Evolutionary conservation across 2,797 vertebrate species (phyloP).

Genomic region (Gymnodraco acuticeps): DNA sequence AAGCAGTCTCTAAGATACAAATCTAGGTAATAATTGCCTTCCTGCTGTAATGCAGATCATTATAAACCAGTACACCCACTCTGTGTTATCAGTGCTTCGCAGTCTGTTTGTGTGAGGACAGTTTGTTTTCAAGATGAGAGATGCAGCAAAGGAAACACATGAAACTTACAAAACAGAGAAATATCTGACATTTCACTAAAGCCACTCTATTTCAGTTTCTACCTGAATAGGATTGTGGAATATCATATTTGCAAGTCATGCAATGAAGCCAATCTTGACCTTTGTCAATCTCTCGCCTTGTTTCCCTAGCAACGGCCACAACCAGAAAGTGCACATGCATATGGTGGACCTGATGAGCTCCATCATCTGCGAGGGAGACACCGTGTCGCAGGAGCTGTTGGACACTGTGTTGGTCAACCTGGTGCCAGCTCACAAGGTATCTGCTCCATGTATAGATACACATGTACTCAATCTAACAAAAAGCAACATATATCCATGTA

Average conservation of each 20-base stretch:
- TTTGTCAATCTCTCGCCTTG: conserved; percentile 24
- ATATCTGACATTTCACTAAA: neutral
- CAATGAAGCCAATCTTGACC: neutral
- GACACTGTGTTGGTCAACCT: conserved; percentile 97
- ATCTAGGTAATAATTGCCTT: conserved; percentile 53
- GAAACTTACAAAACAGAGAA: neutral
- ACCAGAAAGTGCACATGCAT: conserved; percentile 99
- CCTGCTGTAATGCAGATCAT: conserved; percentile 45
- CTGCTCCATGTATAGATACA: neutral
- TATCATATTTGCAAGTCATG: neutral
- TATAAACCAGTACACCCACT: conserved; percentile 24
- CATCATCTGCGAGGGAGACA: conserved; percentile 98
- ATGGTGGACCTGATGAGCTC: conserved; percentile 99
- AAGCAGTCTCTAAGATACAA: conserved; percentile 30
- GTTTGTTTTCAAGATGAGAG: conserved; percentile 31
- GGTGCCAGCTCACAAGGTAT: conserved; percentile 97
- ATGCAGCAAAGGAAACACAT: conserved; percentile 7
- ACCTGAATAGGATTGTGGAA: neutral
- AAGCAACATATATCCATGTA: neutral
- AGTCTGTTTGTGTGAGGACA: conserved; percentile 1
- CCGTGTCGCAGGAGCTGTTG: conserved; percentile 96
- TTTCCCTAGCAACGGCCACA: conserved; percentile 93
- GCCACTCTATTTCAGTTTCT: neutral
- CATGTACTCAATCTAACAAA: neutral
- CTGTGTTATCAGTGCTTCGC: conserved; percentile 17